These are phyloP conservation scores for Apis florea DNA, from an alignment of 1,140 invertebrate genomes.

Conservation along the genomic window DNA sequence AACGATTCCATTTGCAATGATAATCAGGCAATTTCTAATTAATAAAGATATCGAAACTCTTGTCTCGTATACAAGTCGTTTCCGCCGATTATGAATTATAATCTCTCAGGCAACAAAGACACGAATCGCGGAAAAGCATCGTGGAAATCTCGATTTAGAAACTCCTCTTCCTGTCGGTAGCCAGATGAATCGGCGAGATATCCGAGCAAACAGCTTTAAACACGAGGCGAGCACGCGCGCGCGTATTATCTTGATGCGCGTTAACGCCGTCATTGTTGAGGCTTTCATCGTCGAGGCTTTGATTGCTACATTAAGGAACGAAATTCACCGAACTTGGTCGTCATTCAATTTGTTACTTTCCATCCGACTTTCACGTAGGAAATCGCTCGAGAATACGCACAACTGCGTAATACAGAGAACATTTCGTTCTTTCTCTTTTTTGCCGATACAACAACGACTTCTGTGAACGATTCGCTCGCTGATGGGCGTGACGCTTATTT, in stretches of 20 bases:
- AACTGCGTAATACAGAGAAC: neutral
- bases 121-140: conserved; percentile 5
- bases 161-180: conserved; percentile 34
- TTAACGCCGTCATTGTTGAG: neutral
- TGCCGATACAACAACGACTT: neutral
- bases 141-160: conserved; percentile 34
- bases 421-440: conserved; percentile 5
- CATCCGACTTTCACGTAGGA: conserved; percentile 37
- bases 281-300: conserved; percentile 25
- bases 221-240: neutral
- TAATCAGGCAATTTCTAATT: neutral
- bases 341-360: conserved; percentile 43
- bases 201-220: neutral
- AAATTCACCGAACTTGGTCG: conserved; percentile 30
- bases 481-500: too few relatives aligned
- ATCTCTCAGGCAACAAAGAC: neutral
- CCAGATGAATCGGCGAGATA: conserved; percentile 20
- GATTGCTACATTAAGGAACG: conserved; percentile 15
- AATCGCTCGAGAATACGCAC: neutral
- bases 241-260: conserved; percentile 2
- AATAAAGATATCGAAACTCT: neutral
- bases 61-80: conserved; percentile 39
- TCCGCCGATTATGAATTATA: conserved; percentile 49
- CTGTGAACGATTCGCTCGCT: neutral
- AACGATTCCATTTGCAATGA: neutral